Evolutionary conservation across 2,113 vertebrate genomes (phyloP).

Genomic region (Pelusios castaneus): DNA sequence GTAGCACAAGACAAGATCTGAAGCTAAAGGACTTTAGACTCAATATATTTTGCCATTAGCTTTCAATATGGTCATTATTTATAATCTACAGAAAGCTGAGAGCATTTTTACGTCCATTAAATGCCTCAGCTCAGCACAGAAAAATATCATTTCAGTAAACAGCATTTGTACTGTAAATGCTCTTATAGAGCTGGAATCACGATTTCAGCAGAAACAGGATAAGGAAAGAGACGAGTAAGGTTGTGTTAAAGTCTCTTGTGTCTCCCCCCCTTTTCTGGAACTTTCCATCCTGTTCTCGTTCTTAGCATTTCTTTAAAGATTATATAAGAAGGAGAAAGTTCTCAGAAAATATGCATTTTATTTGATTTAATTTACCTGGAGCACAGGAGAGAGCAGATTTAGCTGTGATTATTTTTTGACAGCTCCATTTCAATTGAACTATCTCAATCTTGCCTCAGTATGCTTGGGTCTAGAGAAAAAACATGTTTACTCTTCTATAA

Average conservation of each 20-base stretch:
- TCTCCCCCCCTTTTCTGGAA: background rate
- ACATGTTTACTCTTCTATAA: background rate
- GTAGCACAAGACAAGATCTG: background rate
- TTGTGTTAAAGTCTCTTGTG: background rate
- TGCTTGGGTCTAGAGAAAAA: background rate
- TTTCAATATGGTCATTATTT: background rate
- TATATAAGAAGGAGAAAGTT: background rate
- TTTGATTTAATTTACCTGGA: background rate
- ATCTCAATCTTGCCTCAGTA: background rate
- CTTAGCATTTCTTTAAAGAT: background rate
- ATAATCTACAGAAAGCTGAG: background rate
- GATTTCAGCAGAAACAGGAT: background rate
- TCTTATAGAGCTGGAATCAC: background rate
- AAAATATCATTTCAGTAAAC: background rate
- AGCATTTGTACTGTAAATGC: background rate
- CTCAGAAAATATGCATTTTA: slow-evolving; percentile 25
- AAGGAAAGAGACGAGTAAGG: background rate
- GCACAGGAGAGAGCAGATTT: background rate
- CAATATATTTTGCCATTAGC: accelerated
- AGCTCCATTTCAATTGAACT: slow-evolving; percentile 20
- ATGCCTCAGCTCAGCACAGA: background rate
- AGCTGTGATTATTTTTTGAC: slow-evolving; percentile 23
- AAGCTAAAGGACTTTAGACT: background rate
- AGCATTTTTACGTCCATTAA: background rate
- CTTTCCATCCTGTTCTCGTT: background rate